Evolutionary conservation across 2,113 vertebrate genomes (phyloP).

Genomic region (Crotalus viridis): DNA sequence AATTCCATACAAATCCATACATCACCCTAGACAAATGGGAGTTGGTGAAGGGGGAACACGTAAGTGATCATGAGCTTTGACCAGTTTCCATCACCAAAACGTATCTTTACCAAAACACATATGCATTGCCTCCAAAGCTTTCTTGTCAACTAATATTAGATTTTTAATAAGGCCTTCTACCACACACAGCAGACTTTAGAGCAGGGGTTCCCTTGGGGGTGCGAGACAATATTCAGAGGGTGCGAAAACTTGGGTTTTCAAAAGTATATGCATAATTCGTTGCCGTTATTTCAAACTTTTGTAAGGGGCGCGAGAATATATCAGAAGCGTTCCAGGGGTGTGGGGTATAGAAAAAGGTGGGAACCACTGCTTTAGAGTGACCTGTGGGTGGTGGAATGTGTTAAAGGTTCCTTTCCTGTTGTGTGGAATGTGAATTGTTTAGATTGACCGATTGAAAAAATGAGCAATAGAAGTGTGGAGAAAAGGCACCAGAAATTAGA

Average conservation of each 20-base stretch:
- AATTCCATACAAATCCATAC: slow-evolving; percentile 99
- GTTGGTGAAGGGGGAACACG: neutral
- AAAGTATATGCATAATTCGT: too few species aligned
- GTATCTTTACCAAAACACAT: neutral
- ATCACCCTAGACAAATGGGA: slow-evolving; percentile 78
- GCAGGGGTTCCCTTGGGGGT: neutral
- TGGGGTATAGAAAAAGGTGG: too few species aligned
- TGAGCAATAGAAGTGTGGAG: neutral
- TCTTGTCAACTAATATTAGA: neutral
- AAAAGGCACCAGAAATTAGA: neutral
- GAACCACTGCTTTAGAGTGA: neutral
- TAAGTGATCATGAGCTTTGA: neutral
- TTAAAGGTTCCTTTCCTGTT: slow-evolving; percentile 3
- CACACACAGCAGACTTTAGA: neutral
- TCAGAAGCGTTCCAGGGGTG: too few species aligned
- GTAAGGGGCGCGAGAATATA: too few species aligned
- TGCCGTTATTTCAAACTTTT: too few species aligned
- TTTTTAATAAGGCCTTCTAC: neutral
- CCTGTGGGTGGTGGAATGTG: neutral
- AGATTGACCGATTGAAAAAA: neutral
- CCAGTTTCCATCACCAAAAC: neutral
- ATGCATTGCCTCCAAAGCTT: neutral
- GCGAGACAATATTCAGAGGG: too few species aligned
- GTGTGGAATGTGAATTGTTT: neutral
- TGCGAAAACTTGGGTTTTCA: too few species aligned